phyloP scores from a whole-genome alignment of 2,113 vertebrate genomes.

The Nothoprocta pentlandii region DNA sequence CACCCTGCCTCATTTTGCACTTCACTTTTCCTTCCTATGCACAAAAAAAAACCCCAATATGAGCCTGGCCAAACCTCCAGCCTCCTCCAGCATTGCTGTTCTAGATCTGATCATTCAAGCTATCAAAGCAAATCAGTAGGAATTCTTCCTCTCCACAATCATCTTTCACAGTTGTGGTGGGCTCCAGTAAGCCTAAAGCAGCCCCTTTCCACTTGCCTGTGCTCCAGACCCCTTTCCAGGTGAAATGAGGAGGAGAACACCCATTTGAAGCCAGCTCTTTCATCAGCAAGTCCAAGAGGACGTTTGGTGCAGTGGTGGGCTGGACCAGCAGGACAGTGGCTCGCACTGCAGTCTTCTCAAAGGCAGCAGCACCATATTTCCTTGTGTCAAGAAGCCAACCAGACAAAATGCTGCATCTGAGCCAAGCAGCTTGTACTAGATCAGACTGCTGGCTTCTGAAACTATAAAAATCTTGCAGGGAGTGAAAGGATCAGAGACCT shows the following conservation, averaged over 20 bases:
- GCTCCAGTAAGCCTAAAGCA: neutral
- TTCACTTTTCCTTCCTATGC: neutral
- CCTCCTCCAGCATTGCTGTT: neutral
- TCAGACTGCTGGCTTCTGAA: neutral
- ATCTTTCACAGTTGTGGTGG: neutral
- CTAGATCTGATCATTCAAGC: neutral
- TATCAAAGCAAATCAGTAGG: neutral
- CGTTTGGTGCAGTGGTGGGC: neutral
- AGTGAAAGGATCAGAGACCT: neutral
- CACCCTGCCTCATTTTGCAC: neutral
- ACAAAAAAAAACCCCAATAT: neutral
- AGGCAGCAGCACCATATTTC: neutral
- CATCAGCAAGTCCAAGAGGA: rapidly evolving
- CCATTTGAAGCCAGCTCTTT: neutral
- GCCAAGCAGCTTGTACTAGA: neutral
- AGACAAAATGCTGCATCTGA: neutral
- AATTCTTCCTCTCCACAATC: neutral
- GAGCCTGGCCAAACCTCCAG: neutral
- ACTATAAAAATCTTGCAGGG: neutral
- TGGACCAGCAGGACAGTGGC: neutral
- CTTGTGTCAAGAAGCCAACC: neutral
- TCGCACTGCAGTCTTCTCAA: neutral
- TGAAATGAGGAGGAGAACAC: neutral
- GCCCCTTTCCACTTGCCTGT: neutral
- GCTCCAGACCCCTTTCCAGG: rapidly evolving